Base-by-base conservation (phyloP, 2,113 vertebrate genomes). In the Rhinoptilus africanus region DNA sequence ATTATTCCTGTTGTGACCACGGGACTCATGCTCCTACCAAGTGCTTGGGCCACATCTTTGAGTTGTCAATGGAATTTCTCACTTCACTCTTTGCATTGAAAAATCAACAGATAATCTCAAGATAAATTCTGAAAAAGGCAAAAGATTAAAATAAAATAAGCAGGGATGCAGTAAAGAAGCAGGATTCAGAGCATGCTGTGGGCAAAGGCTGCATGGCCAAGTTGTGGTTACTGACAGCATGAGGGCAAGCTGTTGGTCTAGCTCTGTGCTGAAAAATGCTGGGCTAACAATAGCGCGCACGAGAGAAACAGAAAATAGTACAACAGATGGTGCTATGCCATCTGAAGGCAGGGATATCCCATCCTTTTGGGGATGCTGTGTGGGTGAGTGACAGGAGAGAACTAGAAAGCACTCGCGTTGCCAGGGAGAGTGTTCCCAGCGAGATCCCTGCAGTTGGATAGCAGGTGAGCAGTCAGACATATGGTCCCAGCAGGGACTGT, bases 291-390 rank as follows among this genome's bases (percentile, higher is more conserved):
- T 3, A 69, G 41, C 0, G 1, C 17, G 30, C 72, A 47, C 0
- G 0, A 72, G 76, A 74, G 63, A 92, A 72, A n/a, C 26, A 43
- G 76, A 41, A 93, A 91, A 47, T n/a, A 83, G 85, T 23, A 10
- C 13, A 86, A 8, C 84, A 79, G 94, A 95, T 94, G 94, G 94
- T 57, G 85, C 27, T 16, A 16, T 4, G 77, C 62, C 63, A 35
- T 79, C 22, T 91, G 95, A n/a, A 94, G 93, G 87, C 79, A 95
- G 95, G 95, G 93, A 94, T 95, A 95, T 35, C 96, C 96, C 95
- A 63, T 85, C 88, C 78, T 51, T n/a, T 51, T 57, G 73, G 37
- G 53, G 63, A 94, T 34, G 39, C 45, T 77, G 71, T 10, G 35
- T 66, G 73, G 91, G 85, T 67, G 94, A 96, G 78, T 72, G 86